Evolutionary conservation across 2,113 vertebrate genomes (phyloP), one percentile per base, ranked within the genome.

Genomic region (Zapus hudsonius): DNA sequence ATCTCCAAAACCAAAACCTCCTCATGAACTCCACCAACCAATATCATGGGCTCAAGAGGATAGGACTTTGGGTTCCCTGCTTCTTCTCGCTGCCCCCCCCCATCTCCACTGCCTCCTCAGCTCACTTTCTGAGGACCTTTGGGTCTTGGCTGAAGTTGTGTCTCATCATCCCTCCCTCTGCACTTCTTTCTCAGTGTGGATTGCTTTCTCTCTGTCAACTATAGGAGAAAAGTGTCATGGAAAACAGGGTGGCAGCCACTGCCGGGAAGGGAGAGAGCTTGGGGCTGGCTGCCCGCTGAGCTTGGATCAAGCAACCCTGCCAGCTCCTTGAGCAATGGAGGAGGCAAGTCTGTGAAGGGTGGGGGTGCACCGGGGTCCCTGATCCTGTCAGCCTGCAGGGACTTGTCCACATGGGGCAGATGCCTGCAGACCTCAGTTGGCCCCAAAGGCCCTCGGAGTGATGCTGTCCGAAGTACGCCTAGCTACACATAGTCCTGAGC

Each of bases 391-490:
- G 80, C 93, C 85, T 94, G 90, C 44, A 81, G 70, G 72, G 72
- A 89, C 90, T 94, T 96, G 94, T 93, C 72, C 93, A 76, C 40
- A 27, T 52, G 67, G 40, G 64, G 69, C 75, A 31, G 5, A 64
- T 16, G 70, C 31, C 86, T 91, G 36, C 27, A 63, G 55, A 13
- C 57, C 87, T 66, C 90, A 57, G 70, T 90, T 94, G 82, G 80
- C 70, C n/a, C 78, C 38, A 25, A 83, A 82, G 67, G 38, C 82
- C 19, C 42, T 69, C 8, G 16, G 11, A 36, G 31, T 81, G 89
- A 7, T 67, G 33, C 63, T 75, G 44, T 29, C 33, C 3, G 36
- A 94, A 52, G n/a, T n/a, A n/a, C n/a, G n/a, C n/a, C n/a, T n/a
- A n/a, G n/a, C n/a, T n/a, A n/a, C n/a, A n/a, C n/a, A n/a, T n/a